phyloP scores from a whole-genome alignment of 2,888 invertebrate species.

The Adelognathus sp. region DNA sequence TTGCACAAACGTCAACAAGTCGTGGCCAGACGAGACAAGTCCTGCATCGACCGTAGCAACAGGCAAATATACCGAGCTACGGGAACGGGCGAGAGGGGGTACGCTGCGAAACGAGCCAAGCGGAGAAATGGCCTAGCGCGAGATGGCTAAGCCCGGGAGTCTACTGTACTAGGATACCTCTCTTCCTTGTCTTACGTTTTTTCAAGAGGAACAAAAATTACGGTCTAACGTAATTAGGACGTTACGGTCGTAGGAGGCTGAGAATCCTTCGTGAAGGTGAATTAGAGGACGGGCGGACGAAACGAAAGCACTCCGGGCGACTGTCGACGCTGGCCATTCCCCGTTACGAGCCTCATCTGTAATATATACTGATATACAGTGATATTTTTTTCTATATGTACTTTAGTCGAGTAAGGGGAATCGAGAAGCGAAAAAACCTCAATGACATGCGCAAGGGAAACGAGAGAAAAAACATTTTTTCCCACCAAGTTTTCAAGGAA shows the following conservation, averaged over 20 bases:
- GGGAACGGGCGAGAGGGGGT: too few relatives aligned
- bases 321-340: neutral
- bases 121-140: too few relatives aligned
- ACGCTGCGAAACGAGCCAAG: too few relatives aligned
- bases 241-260: constrained; percentile 25
- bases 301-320: constrained; percentile 12
- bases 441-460: neutral
- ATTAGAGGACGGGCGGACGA: neutral
- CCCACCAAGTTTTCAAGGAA: constrained; percentile 25
- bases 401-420: constrained; percentile 53
- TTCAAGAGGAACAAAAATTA: constrained; percentile 35
- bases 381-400: constrained; percentile 59
- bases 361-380: constrained; percentile 58
- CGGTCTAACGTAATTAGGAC: constrained; percentile 53
- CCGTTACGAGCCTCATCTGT: constrained; percentile 42
- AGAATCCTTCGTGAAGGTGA: neutral
- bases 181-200: constrained; percentile 40
- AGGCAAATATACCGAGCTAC: too few relatives aligned
- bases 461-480: constrained; percentile 26
- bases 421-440: neutral
- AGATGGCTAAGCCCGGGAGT: too few relatives aligned
- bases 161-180: constrained; percentile 31
- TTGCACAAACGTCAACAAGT: too few relatives aligned
- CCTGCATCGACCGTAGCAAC: too few relatives aligned
- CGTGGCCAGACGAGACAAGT: too few relatives aligned